These are phyloP conservation scores for Neoniphon sammara DNA, from an alignment of 2,797 vertebrate species.

Conservation along the genomic window DNA sequence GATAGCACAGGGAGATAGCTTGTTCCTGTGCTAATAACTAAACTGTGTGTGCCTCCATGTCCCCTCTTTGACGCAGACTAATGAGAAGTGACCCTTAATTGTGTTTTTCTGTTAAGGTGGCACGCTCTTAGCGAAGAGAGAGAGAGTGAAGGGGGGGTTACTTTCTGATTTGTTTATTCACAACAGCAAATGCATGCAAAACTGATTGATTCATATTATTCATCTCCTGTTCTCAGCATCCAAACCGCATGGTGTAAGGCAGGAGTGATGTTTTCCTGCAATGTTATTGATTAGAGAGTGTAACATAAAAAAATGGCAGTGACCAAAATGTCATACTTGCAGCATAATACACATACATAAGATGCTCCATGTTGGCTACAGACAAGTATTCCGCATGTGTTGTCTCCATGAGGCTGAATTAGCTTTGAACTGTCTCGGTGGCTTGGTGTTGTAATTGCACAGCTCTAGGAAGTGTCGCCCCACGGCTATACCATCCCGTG, in stretches of 20 bases:
- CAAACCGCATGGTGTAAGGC: not conserved
- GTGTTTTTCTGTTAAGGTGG: slow-evolving; percentile 74
- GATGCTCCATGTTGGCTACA: slow-evolving; percentile 33
- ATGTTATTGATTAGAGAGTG: no score
- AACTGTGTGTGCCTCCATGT: slow-evolving; percentile 69
- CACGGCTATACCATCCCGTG: slow-evolving; percentile 41
- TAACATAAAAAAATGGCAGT: no score
- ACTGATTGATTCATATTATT: slow-evolving; percentile 18
- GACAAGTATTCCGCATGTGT: slow-evolving; percentile 23
- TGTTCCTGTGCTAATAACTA: slow-evolving; percentile 63
- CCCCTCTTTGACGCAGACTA: slow-evolving; percentile 59
- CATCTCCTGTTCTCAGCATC: not conserved
- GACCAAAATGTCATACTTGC: no score
- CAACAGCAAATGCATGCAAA: slow-evolving; percentile 52
- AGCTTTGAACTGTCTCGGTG: slow-evolving; percentile 54
- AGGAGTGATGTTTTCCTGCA: not conserved
- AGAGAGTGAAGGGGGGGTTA: not conserved
- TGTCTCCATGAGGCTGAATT: slow-evolving; percentile 51
- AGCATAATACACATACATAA: slow-evolving; percentile 8
- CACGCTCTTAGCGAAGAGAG: slow-evolving; percentile 46
- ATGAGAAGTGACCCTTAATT: slow-evolving; percentile 75
- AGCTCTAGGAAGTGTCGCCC: slow-evolving; percentile 55
- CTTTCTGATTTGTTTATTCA: slow-evolving; percentile 59
- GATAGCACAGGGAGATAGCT: slow-evolving; percentile 28
- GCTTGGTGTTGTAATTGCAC: slow-evolving; percentile 65